phyloP scores from a whole-genome alignment of 2,797 vertebrate species.

The Acrossocheilus wenchowensis region DNA sequence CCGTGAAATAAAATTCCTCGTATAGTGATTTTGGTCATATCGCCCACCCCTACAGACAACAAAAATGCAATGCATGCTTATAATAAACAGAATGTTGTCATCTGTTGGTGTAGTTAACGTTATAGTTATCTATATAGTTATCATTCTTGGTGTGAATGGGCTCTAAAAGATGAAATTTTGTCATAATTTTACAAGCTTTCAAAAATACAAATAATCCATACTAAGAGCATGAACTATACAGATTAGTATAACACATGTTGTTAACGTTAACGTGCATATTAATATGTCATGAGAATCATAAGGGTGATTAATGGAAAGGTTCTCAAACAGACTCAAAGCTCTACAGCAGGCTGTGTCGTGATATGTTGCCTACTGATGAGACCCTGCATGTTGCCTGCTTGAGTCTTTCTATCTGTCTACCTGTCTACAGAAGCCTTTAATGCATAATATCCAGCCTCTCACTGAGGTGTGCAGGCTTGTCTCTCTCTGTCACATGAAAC shows the following conservation, averaged over 20 bases:
- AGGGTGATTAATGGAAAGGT: slow-evolving; percentile 25
- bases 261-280: slow-evolving; percentile 6
- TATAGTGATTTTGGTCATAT: too few species aligned
- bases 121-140: not conserved
- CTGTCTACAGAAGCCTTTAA: slow-evolving; percentile 40
- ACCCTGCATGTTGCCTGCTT: slow-evolving; percentile 3
- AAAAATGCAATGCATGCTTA: not conserved
- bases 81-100: not conserved
- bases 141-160: not conserved
- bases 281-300: slow-evolving; percentile 1
- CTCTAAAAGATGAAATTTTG: not conserved
- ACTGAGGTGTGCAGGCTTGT: slow-evolving; percentile 49
- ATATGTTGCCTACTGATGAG: slow-evolving; percentile 11
- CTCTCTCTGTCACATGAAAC: slow-evolving; percentile 63
- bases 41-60: not conserved
- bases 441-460: slow-evolving; percentile 51
- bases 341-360: not conserved
- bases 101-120: not conserved
- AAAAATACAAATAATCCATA: slow-evolving; percentile 26
- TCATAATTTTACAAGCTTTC: not conserved
- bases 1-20: too few species aligned
- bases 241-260: slow-evolving; percentile 17
- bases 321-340: slow-evolving; percentile 32
- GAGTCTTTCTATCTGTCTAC: slow-evolving; percentile 35
- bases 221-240: not conserved